Percentiles rank a stretch among this genome's conserved stretches.
Evolutionary conservation across 2,888 invertebrate species (phyloP).

Genomic region (Yponomeuta evonymella): DNA sequence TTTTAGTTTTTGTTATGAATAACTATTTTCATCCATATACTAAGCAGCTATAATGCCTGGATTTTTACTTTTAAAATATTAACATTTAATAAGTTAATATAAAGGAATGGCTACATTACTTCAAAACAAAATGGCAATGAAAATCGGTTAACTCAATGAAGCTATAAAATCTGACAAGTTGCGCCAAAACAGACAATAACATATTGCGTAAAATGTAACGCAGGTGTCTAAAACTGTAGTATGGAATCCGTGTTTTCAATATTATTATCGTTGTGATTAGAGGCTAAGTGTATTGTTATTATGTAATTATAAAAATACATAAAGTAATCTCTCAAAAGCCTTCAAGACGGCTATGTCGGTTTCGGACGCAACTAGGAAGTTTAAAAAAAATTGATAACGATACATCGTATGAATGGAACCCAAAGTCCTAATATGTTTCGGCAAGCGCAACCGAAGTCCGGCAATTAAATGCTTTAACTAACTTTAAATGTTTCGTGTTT

Average conservation of each 20-base stretch:
- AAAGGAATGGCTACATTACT: background rate
- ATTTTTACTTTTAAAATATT: background rate
- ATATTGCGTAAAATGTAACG: background rate
- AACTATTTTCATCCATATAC: background rate
- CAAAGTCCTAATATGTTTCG: background rate
- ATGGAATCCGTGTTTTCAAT: background rate
- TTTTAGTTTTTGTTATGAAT: background rate
- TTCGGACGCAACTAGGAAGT: conserved; percentile 34
- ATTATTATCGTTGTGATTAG: conserved; percentile 62
- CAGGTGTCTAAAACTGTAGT: background rate
- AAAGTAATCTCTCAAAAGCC: conserved; percentile 53
- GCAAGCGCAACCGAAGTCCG: conserved; percentile 38
- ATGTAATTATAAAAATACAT: conserved; percentile 29
- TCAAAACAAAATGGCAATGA: background rate
- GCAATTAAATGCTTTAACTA: conserved; percentile 72
- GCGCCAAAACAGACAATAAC: background rate
- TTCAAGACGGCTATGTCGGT: conserved; percentile 65
- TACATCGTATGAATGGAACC: background rate
- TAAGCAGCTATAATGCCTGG: background rate
- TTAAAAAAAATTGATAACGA: no score
- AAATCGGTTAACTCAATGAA: background rate
- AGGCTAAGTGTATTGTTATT: conserved; percentile 55
- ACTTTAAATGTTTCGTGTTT: conserved; percentile 68
- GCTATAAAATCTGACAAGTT: background rate
- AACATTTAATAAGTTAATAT: background rate